Percentiles rank a stretch among this genome's conserved stretches.
These are phyloP conservation scores for Bolborhynchus lineola DNA, from an alignment of 2,113 vertebrate species.

Conservation along the genomic window DNA sequence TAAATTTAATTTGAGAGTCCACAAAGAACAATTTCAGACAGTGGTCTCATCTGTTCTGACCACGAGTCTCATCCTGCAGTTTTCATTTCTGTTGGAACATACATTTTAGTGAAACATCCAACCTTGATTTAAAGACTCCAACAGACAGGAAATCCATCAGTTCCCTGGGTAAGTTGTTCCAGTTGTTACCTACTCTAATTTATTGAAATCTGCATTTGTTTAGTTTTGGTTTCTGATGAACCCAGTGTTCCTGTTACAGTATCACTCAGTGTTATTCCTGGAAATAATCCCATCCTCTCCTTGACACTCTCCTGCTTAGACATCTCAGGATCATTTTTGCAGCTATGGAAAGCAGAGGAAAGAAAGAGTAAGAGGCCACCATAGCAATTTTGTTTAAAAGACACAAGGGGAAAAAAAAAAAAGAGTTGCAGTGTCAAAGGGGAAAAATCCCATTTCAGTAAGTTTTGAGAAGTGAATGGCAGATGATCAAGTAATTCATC, in stretches of 20 bases:
- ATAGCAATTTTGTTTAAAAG: not conserved
- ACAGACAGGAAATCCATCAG: slow-evolving; percentile 33
- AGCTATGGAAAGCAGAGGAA: not conserved
- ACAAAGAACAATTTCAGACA: not conserved
- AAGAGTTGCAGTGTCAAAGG: not conserved
- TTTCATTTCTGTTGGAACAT: not conserved
- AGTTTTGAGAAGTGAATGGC: not conserved
- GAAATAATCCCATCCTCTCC: not conserved
- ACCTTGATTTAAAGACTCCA: slow-evolving; percentile 29
- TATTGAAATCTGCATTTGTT: slow-evolving; percentile 16
- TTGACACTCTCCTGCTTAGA: not conserved
- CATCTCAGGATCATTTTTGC: not conserved
- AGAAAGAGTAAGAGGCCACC: not conserved
- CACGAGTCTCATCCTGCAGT: not conserved
- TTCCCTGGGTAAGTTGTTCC: not conserved
- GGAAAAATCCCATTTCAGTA: not conserved
- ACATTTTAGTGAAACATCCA: slow-evolving; percentile 9
- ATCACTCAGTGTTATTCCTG: not conserved
- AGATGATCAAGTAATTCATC: not conserved
- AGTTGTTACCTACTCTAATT: slow-evolving; percentile 1
- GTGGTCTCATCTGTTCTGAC: not conserved
- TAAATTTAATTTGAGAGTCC: not conserved
- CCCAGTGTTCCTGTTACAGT: not conserved
- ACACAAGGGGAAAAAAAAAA: rapidly evolving
- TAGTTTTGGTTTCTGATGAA: not conserved